Evolutionary conservation across 2,797 vertebrate genomes (phyloP), one percentile per base, ranked within the genome.

Genomic region (Brachyalestes nurse): DNA sequence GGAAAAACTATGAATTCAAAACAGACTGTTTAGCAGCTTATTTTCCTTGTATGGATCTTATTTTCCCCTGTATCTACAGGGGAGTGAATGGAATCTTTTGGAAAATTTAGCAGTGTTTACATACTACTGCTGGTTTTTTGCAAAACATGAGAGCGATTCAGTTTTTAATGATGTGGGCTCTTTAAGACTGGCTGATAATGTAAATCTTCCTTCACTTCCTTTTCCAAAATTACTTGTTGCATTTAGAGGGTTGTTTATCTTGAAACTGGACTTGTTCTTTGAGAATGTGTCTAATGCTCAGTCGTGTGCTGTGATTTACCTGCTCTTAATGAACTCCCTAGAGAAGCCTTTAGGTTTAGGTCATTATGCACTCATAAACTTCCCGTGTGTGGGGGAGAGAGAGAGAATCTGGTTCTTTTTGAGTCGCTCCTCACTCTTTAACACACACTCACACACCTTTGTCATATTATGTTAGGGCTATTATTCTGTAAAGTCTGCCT

Each of bases 271-370:
- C 72, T 71, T 66, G 49, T 80, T 86, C 69, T 25, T 79, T 28
- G 69, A 72, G 78, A 85, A 80, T 70, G 57, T 85, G 71, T 86
- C 77, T 83, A 82, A 83, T 82, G 51, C 16, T 38, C 57, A 70
- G 74, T 78, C 81, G 75, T 82, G 67, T 70, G 71, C 65, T 55
- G 64, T 83, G 85, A 81, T 81, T 84, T 81, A 85, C 84, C 82
- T 85, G 85, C 78, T 79, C 79, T 55, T 87, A 83, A 86, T 83
- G 84, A 83, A 81, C 71, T 84, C 83, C 83, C 85, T 42, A n/a
- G 82, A 84, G 75, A 72, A 61, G 78, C 71, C 80, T 72, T 81
- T 65, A 65, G 40, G 86, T 83, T 85, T 75, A 84, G 81, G 87
- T 86, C 83, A 86, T 85, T 84, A 80, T 86, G 73, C 60, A 51